Evolutionary conservation across 2,888 invertebrate species (phyloP), one percentile per base, ranked within the genome.

Genomic region (Lycophotia porphyrea): DNA sequence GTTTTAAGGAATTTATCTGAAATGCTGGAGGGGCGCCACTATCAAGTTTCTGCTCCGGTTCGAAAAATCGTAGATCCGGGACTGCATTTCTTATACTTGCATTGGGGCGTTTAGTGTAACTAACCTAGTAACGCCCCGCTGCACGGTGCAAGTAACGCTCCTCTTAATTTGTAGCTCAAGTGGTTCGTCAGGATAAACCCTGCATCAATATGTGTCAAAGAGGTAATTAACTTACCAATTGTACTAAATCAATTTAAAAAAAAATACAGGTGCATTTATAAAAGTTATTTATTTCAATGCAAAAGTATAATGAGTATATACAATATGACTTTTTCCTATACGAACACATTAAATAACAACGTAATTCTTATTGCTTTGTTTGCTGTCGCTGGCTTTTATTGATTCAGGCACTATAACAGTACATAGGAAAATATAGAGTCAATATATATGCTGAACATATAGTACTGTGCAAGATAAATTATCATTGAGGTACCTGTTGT

Each of bases 281-380:
- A 90, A 90, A 88, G 68, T 84, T 79, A 91, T 92, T 85, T 91
- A 92, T 91, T 91, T 82, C 77, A 91, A 92, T 93, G 91, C 91
- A 92, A 92, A 92, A 90, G 86, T 91, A 89, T 87, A 80, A 88
- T 87, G 89, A 89, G 84, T 93, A 93, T 93, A 93, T 93, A 93
- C 92, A 93, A 90, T 85, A 85, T 84, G 86, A 89, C 84, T 84
- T 87, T 86, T 88, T 88, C 87, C 88, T 91, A 88, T 91, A 91
- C 89, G 90, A 90, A 90, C 83, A 83, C 81, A 84, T 85, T 78
- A 75, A 81, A 84, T 84, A 89, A 88, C 84, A 88, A 87, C 71
- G 67, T 80, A 87, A 88, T 81, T 80, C 71, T 89, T 90, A 90
- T 88, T 90, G 90, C 88, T 87, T 81, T 84, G 52, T 64, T 81